phyloP scores from a whole-genome alignment of 2,113 vertebrate genomes.

The Nestor notabilis region DNA sequence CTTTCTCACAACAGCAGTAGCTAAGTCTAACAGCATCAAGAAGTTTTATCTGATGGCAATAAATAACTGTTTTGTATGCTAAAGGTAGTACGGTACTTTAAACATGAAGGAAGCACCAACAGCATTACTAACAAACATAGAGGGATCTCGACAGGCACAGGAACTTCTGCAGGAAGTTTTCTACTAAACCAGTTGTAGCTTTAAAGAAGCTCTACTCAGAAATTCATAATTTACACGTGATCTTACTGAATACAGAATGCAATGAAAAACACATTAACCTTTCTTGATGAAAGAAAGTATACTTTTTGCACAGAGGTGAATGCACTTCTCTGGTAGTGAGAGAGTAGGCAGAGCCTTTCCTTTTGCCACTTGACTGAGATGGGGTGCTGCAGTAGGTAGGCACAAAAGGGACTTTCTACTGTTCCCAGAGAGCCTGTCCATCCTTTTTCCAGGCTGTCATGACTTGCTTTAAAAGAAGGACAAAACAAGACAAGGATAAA shows the following conservation, averaged over 20 bases:
- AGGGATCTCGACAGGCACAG: neutral
- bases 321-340: neutral
- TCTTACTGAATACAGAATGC: neutral
- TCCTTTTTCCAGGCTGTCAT: neutral
- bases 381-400: neutral
- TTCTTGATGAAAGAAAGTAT: neutral
- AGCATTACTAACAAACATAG: rapidly evolving
- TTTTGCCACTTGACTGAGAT: neutral
- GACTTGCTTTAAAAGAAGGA: neutral
- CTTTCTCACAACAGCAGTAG: neutral
- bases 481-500: neutral
- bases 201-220: neutral
- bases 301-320: neutral
- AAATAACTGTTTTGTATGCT: neutral
- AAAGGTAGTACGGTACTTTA: neutral
- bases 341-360: neutral
- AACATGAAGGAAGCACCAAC: neutral
- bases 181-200: neutral
- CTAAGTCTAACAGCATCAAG: neutral
- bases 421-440: neutral
- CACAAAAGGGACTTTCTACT: neutral
- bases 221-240: neutral
- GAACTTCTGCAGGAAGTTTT: neutral
- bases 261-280: neutral
- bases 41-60: neutral